phyloP scores from a whole-genome alignment of 2,888 invertebrate genomes.

The Octonoba sinensis region DNA sequence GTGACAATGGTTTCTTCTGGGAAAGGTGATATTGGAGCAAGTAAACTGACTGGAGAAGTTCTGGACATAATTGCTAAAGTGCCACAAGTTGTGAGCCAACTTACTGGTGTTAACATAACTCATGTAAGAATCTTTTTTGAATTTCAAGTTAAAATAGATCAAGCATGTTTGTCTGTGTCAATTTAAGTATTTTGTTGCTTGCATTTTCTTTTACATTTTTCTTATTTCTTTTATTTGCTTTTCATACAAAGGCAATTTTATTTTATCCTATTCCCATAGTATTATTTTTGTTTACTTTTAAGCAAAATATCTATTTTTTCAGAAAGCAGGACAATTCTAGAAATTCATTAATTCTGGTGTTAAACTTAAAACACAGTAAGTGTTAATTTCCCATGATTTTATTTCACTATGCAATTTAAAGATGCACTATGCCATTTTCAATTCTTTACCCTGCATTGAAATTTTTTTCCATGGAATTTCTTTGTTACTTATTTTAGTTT shows the following conservation, averaged over 20 bases:
- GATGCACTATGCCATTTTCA: too few species aligned
- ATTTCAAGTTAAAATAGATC: background rate
- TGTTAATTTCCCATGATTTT: background rate
- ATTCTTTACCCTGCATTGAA: background rate
- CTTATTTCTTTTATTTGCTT: background rate
- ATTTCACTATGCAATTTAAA: background rate
- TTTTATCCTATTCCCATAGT: background rate
- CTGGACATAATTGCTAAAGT: conserved; percentile 92
- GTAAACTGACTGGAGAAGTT: conserved; percentile 94
- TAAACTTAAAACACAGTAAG: conserved; percentile 11
- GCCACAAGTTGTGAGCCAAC: conserved; percentile 88
- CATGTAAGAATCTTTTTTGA: conserved; percentile 68
- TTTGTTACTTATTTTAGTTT: background rate
- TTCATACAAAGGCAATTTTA: background rate
- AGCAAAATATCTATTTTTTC: conserved; percentile 18
- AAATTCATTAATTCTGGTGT: background rate
- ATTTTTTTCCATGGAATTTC: background rate
- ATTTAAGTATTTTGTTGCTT: background rate
- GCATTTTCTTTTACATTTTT: background rate
- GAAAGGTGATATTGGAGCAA: conserved; percentile 87
- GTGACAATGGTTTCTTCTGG: conserved; percentile 97
- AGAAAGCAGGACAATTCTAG: conserved; percentile 23
- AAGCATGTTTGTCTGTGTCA: background rate
- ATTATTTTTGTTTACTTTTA: conserved; percentile 8
- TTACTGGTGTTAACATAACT: conserved; percentile 92